phyloP scores from a whole-genome alignment of 1,140 invertebrate genomes.

The Leptinotarsa undecemlineata region DNA sequence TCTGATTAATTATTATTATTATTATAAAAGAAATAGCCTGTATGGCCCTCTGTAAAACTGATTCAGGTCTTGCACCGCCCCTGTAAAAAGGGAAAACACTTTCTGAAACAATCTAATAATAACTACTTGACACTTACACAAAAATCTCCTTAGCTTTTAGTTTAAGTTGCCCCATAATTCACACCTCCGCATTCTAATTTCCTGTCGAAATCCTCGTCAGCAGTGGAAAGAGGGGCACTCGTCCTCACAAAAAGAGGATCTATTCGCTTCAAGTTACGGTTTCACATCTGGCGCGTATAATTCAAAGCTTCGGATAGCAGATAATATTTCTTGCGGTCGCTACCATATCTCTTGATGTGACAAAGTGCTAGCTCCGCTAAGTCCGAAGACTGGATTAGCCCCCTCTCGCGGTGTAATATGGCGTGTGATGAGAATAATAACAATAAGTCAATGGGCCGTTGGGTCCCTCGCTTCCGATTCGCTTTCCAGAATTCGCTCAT shows the following conservation, averaged over 20 bases:
- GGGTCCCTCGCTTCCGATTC: slow-evolving; percentile 26
- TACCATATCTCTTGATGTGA: slow-evolving; percentile 50
- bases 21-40: no score
- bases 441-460: slow-evolving; percentile 50
- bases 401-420: slow-evolving; percentile 48
- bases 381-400: slow-evolving; percentile 44
- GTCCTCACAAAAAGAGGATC: slow-evolving; percentile 14
- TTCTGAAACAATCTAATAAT: no score
- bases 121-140: no score
- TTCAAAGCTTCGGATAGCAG: slow-evolving; percentile 45
- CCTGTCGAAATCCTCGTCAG: slow-evolving; percentile 4
- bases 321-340: slow-evolving; percentile 50
- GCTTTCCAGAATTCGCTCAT: slow-evolving; percentile 36
- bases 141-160: no score
- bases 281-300: slow-evolving; percentile 49
- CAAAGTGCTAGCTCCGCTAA: slow-evolving; percentile 50
- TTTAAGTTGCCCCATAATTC: not conserved
- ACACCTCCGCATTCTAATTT: not conserved
- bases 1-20: no score
- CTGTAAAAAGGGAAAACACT: no score
- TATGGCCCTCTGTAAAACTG: no score
- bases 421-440: slow-evolving; percentile 54
- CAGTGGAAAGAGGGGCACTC: slow-evolving; percentile 15
- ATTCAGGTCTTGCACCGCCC: no score
- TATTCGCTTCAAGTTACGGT: not conserved